Evolutionary conservation across 2,113 vertebrate genomes (phyloP).

Genomic region (Lepus timidus): DNA sequence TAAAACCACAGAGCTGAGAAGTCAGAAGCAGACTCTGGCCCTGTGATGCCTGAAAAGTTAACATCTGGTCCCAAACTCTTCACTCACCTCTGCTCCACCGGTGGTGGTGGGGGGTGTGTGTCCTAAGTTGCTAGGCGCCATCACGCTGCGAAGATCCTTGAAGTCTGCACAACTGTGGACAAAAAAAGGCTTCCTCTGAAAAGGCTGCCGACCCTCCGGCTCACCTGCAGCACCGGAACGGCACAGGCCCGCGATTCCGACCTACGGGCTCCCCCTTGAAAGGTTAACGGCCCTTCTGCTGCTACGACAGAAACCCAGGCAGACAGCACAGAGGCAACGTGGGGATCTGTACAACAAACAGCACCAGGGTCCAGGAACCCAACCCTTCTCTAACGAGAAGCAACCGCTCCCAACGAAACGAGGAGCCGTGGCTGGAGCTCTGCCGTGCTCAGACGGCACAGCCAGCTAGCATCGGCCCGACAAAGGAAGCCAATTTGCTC

Average conservation of each 20-base stretch:
- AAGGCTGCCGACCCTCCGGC: not conserved
- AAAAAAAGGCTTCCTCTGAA: not conserved
- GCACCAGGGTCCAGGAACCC: no score
- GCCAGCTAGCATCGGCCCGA: no score
- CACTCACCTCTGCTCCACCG: not conserved
- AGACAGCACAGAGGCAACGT: not conserved
- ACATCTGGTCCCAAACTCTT: no score
- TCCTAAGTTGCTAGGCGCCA: not conserved
- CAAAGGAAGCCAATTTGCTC: no score
- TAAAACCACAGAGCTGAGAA: not conserved
- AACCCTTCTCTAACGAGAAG: not conserved
- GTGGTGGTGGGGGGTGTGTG: not conserved
- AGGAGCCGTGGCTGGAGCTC: not conserved
- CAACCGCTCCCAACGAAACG: not conserved
- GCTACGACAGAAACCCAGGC: not conserved
- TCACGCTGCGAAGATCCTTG: not conserved
- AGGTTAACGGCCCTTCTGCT: slow-evolving; percentile 5
- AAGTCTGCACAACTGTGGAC: not conserved
- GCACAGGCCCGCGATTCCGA: not conserved
- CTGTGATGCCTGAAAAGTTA: not conserved
- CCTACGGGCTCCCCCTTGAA: not conserved
- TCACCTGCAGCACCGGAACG: not conserved
- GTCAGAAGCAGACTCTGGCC: not conserved
- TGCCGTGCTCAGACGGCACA: not conserved
- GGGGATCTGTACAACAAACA: accelerated